Percentiles rank a stretch among this genome's conserved stretches.
Conservation (phyloP, 2,113 vertebrate genomes). For the Illadopsis cleaveri region DNA sequence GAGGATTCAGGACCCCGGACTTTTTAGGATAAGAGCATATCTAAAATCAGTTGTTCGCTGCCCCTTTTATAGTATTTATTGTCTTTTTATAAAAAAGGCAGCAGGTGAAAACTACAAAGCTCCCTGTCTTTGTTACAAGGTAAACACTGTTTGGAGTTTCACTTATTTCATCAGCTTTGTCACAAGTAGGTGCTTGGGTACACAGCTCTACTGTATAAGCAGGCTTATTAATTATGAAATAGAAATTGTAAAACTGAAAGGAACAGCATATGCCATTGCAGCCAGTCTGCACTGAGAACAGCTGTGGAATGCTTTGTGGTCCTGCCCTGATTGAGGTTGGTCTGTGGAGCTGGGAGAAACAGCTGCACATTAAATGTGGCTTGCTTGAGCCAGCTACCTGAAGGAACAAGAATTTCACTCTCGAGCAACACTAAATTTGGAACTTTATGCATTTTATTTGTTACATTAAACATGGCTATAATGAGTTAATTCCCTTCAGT, state of each 20-base stretch:
- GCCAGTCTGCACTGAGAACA: not conserved
- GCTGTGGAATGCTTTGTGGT: not conserved
- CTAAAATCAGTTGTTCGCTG: not conserved
- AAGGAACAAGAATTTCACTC: not conserved
- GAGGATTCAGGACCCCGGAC: not conserved
- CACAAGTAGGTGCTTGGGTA: not conserved
- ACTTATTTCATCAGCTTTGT: not conserved
- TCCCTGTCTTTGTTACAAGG: not conserved
- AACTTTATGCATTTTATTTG: not conserved
- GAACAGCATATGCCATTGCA: not conserved
- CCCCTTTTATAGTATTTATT: not conserved
- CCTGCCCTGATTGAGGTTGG: not conserved
- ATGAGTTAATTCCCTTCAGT: not conserved
- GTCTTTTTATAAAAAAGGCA: not conserved
- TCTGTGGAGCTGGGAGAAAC: not conserved
- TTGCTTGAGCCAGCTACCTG: not conserved
- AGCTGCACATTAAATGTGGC: rapidly evolving
- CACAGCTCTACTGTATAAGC: not conserved
- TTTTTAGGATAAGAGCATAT: not conserved
- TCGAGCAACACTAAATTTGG: not conserved
- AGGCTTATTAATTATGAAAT: not conserved
- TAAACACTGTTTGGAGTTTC: not conserved
- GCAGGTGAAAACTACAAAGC: not conserved
- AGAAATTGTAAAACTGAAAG: not conserved
- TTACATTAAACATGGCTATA: not conserved